Evolutionary conservation across 2,888 invertebrate species (phyloP).

Genomic region (Anthophora plumipes): DNA sequence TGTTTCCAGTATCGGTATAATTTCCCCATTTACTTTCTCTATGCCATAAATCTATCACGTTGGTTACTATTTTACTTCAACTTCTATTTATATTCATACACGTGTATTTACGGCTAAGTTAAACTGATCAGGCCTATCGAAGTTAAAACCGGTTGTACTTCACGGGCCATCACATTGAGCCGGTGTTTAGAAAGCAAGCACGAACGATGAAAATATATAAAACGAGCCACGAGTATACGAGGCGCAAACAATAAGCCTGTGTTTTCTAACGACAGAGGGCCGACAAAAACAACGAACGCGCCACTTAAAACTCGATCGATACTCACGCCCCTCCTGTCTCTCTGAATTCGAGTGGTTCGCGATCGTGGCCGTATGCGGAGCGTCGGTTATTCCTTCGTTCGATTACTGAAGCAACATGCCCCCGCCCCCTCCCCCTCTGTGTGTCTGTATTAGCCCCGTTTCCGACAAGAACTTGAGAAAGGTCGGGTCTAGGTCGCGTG

Average conservation of each 20-base stretch:
- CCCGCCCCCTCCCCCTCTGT: no score
- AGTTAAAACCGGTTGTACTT: neutral
- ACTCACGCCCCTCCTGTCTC: neutral
- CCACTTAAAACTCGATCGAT: conserved; percentile 30
- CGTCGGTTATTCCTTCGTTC: conserved; percentile 40
- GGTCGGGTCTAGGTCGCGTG: conserved; percentile 74
- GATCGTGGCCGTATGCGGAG: neutral
- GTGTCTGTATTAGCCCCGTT: conserved; percentile 42
- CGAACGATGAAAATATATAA: neutral
- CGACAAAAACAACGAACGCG: conserved; percentile 3
- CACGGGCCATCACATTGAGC: neutral
- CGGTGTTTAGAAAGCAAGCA: neutral
- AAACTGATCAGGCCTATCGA: neutral
- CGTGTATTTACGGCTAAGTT: neutral
- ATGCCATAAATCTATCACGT: neutral
- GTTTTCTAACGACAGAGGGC: neutral
- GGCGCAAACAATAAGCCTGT: conserved; percentile 2
- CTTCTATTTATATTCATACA: no score
- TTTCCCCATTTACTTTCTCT: conserved; percentile 14
- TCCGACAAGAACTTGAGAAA: conserved; percentile 61
- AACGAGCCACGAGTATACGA: neutral
- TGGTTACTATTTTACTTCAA: neutral
- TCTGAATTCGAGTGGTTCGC: conserved; percentile 20
- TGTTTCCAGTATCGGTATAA: neutral
- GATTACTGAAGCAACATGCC: conserved; percentile 30